Evolutionary conservation across 2,797 vertebrate genomes (phyloP).

Genomic region (Hippopotamyrus pictus): DNA sequence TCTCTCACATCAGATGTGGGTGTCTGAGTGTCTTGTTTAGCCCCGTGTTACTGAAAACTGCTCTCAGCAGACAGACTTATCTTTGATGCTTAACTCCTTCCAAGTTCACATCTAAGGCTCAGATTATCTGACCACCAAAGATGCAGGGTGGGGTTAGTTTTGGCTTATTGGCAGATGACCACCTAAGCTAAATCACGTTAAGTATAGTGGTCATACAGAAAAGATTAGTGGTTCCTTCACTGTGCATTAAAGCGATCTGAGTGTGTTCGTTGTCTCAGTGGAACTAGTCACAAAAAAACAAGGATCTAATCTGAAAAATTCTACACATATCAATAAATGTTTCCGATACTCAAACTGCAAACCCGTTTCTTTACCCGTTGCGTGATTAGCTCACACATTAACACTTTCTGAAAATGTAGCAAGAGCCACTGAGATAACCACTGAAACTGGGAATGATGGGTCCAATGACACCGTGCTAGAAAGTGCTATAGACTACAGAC

Average conservation of each 20-base stretch:
- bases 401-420: background rate
- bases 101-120: background rate
- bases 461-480: background rate
- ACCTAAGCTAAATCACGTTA: background rate
- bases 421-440: background rate
- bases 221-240: background rate
- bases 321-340: background rate
- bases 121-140: slow-evolving; percentile 19
- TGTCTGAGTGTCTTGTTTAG: background rate
- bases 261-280: background rate
- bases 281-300: background rate
- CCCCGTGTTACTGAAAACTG: background rate
- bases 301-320: background rate
- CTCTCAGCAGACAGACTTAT: background rate
- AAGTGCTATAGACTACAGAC: background rate
- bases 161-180: background rate
- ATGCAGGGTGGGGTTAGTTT: background rate
- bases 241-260: background rate
- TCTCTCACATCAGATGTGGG: background rate
- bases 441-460: background rate
- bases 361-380: background rate
- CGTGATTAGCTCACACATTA: background rate
- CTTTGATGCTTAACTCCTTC: slow-evolving; percentile 10
- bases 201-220: background rate
- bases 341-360: background rate